Evolutionary conservation across 2,888 invertebrate species (phyloP), one percentile per base, ranked within the genome.

Genomic region (Heliconius hortense): DNA sequence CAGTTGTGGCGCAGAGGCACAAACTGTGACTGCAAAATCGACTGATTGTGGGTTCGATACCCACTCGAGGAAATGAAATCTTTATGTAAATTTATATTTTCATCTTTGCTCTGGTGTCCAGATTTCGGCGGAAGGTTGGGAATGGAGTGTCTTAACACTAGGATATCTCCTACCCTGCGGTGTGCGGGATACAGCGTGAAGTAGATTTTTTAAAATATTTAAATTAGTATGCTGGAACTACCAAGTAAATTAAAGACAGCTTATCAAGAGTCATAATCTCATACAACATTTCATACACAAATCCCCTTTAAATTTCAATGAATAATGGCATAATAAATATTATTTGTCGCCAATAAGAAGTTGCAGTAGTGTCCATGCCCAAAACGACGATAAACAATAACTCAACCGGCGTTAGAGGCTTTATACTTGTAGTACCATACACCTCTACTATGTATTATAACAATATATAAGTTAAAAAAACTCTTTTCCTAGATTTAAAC

Each of bases 371-470:
- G 77, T 43, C 75, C 76, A 59, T 60, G 71, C 63, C 73, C 77
- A 62, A 72, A 73, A 43, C 60, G 71, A 74, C 75, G 71, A 77
- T 83, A 82, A 83, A 82, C 82, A 81, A 84, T 85, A 86, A 84
- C 81, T 86, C 82, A 84, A 80, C 76, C 70, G 80, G 84, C 77
- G 80, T 84, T 85, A 85, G 81, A 81, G 81, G 82, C 83, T 82
- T 82, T 84, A 81, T 82, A 79, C 72, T 74, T 59, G 79, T 79
- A 76, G 78, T 72, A 76, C 79, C 82, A 80, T 84, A 82, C 83
- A 83, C 82, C 82, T 82, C 81, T 79, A 83, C 83, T 80, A 82
- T 80, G 79, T 77, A 70, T 73, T 62, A 75, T 75, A 80, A 79
- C 75, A 78, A 78, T 43, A 73, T 75, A 78, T 79, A 74, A 75